phyloP scores from a whole-genome alignment of 2,797 vertebrate genomes.

The Okamejei kenojei region DNA sequence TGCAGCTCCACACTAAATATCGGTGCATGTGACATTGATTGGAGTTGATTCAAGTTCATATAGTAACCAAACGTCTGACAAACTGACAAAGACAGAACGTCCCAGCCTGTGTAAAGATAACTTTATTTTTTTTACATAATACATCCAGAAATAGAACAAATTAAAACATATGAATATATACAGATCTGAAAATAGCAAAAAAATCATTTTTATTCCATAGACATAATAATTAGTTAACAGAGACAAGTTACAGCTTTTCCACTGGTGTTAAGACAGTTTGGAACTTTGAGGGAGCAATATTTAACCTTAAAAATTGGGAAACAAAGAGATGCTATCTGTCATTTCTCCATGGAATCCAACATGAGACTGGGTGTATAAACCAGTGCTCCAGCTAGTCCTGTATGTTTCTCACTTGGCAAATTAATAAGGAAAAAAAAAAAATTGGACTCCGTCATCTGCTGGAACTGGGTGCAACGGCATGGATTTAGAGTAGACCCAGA shows the following conservation, averaged over 20 bases:
- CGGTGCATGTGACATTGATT: no score
- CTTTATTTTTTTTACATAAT: conserved; percentile 37
- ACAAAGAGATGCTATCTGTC: not conserved
- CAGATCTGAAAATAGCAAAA: conserved; percentile 37
- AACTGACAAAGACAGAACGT: not conserved
- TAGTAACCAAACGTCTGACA: no score
- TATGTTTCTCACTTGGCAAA: no score
- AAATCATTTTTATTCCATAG: not conserved
- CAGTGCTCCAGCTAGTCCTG: not conserved
- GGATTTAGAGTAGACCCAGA: not conserved
- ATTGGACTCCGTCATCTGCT: not conserved
- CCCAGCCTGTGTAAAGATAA: conserved; percentile 29
- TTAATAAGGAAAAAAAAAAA: not conserved
- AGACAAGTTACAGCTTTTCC: conserved; percentile 6
- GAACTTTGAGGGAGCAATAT: not conserved
- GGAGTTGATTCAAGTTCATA: no score
- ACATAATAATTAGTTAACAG: conserved; percentile 30
- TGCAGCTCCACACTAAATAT: no score
- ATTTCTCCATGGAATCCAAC: not conserved
- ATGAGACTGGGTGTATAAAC: not conserved
- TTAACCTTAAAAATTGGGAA: not conserved
- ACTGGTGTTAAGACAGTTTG: conserved; percentile 1
- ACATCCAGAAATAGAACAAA: conserved; percentile 30
- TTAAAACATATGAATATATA: conserved; percentile 35
- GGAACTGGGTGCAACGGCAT: not conserved